Conservation (phyloP, 2,113 vertebrate genomes). For the Columba janthina region DNA sequence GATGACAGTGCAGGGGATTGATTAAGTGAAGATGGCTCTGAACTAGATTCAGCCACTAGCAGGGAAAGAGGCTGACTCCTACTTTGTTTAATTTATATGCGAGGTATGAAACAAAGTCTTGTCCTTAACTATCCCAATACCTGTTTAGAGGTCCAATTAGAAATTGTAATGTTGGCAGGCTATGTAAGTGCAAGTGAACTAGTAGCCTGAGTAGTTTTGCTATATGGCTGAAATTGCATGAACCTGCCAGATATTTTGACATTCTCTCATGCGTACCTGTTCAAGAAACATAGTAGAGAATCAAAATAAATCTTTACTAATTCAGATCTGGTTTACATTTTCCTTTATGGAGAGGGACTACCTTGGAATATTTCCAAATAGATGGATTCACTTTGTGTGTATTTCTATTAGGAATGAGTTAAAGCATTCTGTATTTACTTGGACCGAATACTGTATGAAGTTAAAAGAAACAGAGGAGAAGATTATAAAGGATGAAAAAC, state of each 20-base stretch:
- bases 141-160: background rate
- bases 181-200: background rate
- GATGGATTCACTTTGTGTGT: slow-evolving; percentile 37
- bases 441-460: slow-evolving; percentile 57
- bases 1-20: background rate
- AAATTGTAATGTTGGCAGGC: background rate
- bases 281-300: background rate
- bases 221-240: slow-evolving; percentile 1
- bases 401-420: slow-evolving; percentile 72
- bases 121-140: background rate
- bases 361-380: slow-evolving; percentile 32
- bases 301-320: slow-evolving; percentile 52
- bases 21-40: background rate
- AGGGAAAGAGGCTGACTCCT: background rate
- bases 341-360: slow-evolving; percentile 30
- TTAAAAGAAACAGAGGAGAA: slow-evolving; percentile 66
- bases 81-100: background rate
- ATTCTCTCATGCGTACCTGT: slow-evolving; percentile 1
- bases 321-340: slow-evolving; percentile 46
- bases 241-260: slow-evolving; percentile 11
- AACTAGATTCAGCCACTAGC: background rate
- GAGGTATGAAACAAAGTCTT: background rate
- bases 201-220: background rate
- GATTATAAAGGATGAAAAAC: slow-evolving; percentile 65
- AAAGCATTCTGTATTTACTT: slow-evolving; percentile 54